These are phyloP conservation scores for Scylla paramamosain DNA, from an alignment of 1,140 invertebrate species.

Conservation along the genomic window DNA sequence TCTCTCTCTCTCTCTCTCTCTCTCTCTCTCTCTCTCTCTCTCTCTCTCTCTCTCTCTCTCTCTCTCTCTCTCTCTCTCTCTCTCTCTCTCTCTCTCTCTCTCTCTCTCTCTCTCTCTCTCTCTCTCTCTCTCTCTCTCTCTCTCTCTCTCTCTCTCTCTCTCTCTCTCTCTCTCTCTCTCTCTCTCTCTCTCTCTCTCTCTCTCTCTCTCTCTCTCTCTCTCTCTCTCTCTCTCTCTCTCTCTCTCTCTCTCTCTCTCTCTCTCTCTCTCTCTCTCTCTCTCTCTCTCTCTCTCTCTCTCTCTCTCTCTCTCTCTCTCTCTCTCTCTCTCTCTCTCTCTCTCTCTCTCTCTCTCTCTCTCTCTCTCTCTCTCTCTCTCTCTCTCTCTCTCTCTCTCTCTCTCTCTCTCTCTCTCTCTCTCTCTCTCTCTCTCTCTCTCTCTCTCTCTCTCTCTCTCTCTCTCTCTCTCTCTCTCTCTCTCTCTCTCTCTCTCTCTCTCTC, in stretches of 20 bases:
- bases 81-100: conserved; percentile 27
- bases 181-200: conserved; percentile 4
- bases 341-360: conserved; percentile 32
- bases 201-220: conserved; percentile 32
- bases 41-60: conserved; percentile 4
- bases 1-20: conserved; percentile 40
- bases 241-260: conserved; percentile 36
- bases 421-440: conserved; percentile 40
- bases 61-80: conserved; percentile 32
- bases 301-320: conserved; percentile 30
- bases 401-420: not conserved
- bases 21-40: conserved; percentile 30
- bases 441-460: conserved; percentile 30
- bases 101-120: conserved; percentile 36
- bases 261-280: not conserved
- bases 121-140: not conserved
- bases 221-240: conserved; percentile 27
- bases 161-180: conserved; percentile 30
- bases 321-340: conserved; percentile 4
- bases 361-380: conserved; percentile 27
- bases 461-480: conserved; percentile 4
- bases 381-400: conserved; percentile 36
- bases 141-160: conserved; percentile 40
- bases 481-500: conserved; percentile 32
- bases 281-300: conserved; percentile 40